These are phyloP conservation scores for Lycaon pictus DNA, from an alignment of 2,113 vertebrate species.

Conservation along the genomic window DNA sequence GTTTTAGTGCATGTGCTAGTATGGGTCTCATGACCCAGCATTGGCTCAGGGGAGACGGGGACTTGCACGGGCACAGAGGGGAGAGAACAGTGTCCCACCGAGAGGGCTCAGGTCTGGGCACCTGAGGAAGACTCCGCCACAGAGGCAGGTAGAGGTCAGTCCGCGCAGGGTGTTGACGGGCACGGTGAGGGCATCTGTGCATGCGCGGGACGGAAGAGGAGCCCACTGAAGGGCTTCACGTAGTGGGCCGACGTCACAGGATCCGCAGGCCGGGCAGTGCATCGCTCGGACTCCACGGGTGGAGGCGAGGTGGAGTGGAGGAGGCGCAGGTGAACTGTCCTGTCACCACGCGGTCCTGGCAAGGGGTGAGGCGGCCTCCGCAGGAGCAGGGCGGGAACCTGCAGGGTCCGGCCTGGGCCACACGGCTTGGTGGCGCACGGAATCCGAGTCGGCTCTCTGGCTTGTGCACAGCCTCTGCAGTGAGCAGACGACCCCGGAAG, in stretches of 20 bases:
- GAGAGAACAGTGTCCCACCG: accelerated
- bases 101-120: background rate
- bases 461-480: accelerated
- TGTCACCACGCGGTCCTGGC: background rate
- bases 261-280: no score
- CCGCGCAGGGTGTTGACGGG: accelerated
- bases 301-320: accelerated
- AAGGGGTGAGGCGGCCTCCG: accelerated
- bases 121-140: no score
- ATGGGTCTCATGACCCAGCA: background rate
- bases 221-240: background rate
- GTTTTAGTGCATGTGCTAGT: no score
- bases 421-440: accelerated
- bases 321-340: accelerated
- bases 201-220: background rate
- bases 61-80: accelerated
- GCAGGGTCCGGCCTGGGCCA: background rate
- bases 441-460: background rate
- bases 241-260: accelerated
- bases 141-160: no score
- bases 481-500: background rate
- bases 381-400: accelerated
- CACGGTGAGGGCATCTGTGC: accelerated
- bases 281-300: accelerated
- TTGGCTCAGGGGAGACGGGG: background rate